These are phyloP conservation scores for Neosalanx taihuensis DNA, from an alignment of 2,797 vertebrate genomes.

Conservation along the genomic window DNA sequence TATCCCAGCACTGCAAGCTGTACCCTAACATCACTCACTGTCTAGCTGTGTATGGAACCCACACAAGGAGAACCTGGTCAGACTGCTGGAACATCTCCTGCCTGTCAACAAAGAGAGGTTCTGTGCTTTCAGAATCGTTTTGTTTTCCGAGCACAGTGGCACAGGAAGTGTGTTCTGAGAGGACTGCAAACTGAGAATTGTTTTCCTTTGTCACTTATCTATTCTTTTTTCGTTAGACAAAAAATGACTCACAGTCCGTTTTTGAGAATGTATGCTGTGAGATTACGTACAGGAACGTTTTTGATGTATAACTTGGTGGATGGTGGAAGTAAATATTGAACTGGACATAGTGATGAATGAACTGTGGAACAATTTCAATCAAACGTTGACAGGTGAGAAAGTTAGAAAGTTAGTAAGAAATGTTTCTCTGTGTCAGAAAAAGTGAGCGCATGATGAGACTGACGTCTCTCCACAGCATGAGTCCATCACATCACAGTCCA, in stretches of 20 bases:
- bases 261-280: no score
- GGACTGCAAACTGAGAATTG: not conserved
- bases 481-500: slow-evolving; percentile 39
- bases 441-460: slow-evolving; percentile 37
- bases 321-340: not conserved
- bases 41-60: slow-evolving; percentile 2
- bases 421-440: slow-evolving; percentile 26
- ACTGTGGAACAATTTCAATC: slow-evolving; percentile 1
- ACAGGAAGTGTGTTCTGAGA: not conserved
- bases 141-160: no score
- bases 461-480: slow-evolving; percentile 33
- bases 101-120: slow-evolving; percentile 20
- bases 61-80: slow-evolving; percentile 8
- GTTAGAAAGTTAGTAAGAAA: not conserved
- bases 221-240: not conserved
- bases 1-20: not conserved
- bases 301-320: no score
- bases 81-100: slow-evolving; percentile 12
- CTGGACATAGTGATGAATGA: not conserved
- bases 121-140: not conserved
- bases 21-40: slow-evolving; percentile 52
- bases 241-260: not conserved
- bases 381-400: slow-evolving; percentile 23
- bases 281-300: no score
- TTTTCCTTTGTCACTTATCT: not conserved